Evolutionary conservation across 2,797 vertebrate genomes (phyloP), one percentile per base, ranked within the genome.

Genomic region (Paedocypris micromegethes): DNA sequence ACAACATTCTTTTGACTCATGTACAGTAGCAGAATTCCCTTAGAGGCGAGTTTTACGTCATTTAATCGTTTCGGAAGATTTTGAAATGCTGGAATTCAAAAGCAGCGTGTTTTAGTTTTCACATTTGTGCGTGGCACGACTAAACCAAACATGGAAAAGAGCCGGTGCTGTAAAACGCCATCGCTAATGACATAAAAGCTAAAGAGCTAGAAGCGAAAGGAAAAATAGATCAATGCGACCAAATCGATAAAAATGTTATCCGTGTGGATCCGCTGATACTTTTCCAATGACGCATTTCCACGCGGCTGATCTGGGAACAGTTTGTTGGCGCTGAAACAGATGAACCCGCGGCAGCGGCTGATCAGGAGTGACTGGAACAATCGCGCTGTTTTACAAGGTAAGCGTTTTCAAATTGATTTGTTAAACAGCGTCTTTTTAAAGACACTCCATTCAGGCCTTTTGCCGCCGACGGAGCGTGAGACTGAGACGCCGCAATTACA

Each of bases 331-430:
- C 78, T 84, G 88, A 91, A 91, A 90, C 89, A 88, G 88, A 88
- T 89, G 83, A 87, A 83, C 86, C 84, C 88, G 81, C 85, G 79
- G 82, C 87, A 88, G 82, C 84, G 81, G 70, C 80, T 82, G 74
- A 79, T 72, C 78, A 80, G 71, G 81, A 74, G 75, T 80, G 82
- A 81, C 77, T 83, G 81, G 79, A 85, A 79, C 80, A 81, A 85
- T 79, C 78, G 77, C 73, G 84, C 75, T 84, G 84, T 86, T 91
- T 89, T 89, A 89, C 89, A 91, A 91, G 86, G 80, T 86, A 86
- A 91, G 83, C 86, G 89, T 91, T 92, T 90, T 87, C 85, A 91
- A 92, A 92, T 92, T 89, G 88, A 92, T 90, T 91, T 88, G 89
- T 92, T 93, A 92, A 91, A 90, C 87, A 83, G 83, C 76, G 83